A percentile compares a stretch with the other conserved stretches of the same genome.
Conservation (phyloP, 2,797 vertebrate genomes). For the Periparus ater region DNA sequence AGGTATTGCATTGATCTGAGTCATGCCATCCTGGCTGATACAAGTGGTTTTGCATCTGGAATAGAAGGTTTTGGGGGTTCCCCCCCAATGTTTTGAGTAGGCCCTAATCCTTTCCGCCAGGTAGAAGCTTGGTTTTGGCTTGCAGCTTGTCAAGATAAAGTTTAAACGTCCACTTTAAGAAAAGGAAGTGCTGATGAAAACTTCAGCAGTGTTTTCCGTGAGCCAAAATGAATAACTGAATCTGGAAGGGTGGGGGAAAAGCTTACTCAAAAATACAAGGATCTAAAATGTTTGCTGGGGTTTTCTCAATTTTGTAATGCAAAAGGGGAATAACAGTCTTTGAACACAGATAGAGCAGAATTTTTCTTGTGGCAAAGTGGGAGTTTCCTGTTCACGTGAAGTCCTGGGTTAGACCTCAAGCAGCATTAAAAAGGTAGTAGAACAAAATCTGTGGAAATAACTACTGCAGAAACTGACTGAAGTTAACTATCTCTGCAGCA, state of each 20-base stretch:
- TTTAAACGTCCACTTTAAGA: not conserved
- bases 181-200: not conserved
- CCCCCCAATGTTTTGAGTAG: not conserved
- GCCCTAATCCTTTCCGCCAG: not conserved
- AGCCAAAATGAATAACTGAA: not conserved
- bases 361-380: conserved; percentile 23
- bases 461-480: not conserved
- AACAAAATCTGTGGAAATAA: not conserved
- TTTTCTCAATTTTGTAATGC: conserved; percentile 12
- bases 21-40: not conserved
- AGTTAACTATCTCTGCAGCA: not conserved
- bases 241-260: not conserved
- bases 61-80: not conserved
- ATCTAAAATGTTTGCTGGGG: conserved; percentile 41
- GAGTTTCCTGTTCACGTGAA: not conserved
- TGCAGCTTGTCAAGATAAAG: not conserved
- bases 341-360: not conserved
- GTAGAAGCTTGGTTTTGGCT: not conserved
- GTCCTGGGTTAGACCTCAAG: not conserved
- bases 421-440: not conserved
- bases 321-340: conserved; percentile 48
- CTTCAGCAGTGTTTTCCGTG: not conserved
- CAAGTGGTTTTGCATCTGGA: not conserved
- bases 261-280: not conserved
- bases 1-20: not conserved